Evolutionary conservation across 2,797 vertebrate genomes (phyloP).

Genomic region (Artibeus jamaicensis): DNA sequence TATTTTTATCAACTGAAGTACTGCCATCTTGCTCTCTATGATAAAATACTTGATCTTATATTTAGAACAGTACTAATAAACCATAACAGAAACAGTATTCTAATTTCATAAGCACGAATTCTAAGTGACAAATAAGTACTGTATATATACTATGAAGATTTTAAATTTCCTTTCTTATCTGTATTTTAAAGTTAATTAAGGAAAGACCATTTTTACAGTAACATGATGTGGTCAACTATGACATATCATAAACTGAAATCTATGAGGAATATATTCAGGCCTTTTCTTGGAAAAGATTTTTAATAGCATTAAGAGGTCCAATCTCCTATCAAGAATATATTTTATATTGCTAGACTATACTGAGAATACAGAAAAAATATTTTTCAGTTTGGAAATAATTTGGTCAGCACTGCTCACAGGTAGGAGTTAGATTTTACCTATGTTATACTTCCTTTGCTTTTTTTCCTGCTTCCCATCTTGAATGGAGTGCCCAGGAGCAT

Average conservation of each 20-base stretch:
- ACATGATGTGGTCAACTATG: neutral
- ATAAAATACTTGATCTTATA: neutral
- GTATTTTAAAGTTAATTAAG: neutral
- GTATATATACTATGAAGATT: neutral
- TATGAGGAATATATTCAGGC: neutral
- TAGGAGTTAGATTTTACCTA: neutral
- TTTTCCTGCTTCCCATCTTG: neutral
- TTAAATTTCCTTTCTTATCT: neutral
- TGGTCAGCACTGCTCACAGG: neutral
- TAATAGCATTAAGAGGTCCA: neutral
- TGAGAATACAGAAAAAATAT: neutral
- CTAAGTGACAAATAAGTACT: neutral
- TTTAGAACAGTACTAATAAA: neutral
- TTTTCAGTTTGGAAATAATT: neutral
- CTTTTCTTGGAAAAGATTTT: neutral
- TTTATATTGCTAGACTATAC: neutral
- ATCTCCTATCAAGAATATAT: neutral
- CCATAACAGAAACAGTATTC: neutral
- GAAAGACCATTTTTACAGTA: neutral
- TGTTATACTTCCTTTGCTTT: neutral
- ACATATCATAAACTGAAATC: conserved; percentile 1
- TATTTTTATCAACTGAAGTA: neutral
- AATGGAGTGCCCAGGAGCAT: neutral
- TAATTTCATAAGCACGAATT: neutral
- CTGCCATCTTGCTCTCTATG: neutral